A percentile compares a stretch with the other conserved stretches of the same genome.
These are phyloP conservation scores for Hylia prasina DNA, from an alignment of 2,113 vertebrate species.

Conservation along the genomic window DNA sequence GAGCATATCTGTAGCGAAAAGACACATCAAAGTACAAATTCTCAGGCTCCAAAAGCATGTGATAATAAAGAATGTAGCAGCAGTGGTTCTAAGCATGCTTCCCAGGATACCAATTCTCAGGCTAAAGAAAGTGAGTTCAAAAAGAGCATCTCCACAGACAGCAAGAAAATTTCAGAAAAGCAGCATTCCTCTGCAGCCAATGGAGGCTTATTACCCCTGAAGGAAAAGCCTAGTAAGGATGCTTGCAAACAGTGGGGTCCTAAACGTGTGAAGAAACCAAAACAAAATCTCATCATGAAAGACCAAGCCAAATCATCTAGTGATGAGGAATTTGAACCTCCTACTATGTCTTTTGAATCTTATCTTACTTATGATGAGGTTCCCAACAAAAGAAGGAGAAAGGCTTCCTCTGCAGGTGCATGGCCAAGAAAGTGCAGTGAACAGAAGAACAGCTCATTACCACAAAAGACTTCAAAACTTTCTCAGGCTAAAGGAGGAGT, in stretches of 20 bases:
- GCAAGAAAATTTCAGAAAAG: not conserved
- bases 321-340: constrained; percentile 40
- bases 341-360: constrained; percentile 85
- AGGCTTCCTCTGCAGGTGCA: not conserved
- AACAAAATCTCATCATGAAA: not conserved
- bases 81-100: not conserved
- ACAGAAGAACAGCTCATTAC: not conserved
- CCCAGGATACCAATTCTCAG: not conserved
- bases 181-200: not conserved
- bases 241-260: not conserved
- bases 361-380: constrained; percentile 78
- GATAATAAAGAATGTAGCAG: not conserved
- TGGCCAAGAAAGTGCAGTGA: not conserved
- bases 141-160: not conserved
- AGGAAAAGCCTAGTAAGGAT: not conserved
- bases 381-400: constrained; percentile 67
- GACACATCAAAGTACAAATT: not conserved
- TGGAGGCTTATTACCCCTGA: not conserved
- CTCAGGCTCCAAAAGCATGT: not conserved
- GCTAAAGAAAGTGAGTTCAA: not conserved
- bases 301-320: not conserved
- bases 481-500: not conserved
- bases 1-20: not conserved
- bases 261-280: not conserved
- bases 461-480: not conserved